These are phyloP conservation scores for Plotosus lineatus DNA, from an alignment of 2,113 vertebrate genomes.

Conservation along the genomic window DNA sequence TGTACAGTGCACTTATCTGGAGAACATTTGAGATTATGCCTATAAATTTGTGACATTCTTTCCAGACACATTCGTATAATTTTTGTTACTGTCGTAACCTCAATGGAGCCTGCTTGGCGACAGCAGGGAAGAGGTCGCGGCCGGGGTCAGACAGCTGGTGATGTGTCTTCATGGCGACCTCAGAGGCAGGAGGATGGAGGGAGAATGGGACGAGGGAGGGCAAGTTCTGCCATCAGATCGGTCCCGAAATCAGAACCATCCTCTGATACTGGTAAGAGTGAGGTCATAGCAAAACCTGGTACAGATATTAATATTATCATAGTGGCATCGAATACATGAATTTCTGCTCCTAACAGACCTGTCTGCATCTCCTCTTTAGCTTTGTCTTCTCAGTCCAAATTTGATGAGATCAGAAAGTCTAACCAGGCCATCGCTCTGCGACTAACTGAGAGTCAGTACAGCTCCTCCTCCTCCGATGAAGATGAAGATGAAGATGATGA, in stretches of 20 bases:
- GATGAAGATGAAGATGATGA: slow-evolving; percentile 74
- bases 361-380: slow-evolving; percentile 57
- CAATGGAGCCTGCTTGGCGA: slow-evolving; percentile 87
- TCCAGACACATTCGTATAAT: not conserved
- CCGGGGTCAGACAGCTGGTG: slow-evolving; percentile 61
- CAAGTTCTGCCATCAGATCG: not conserved
- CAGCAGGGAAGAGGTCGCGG: slow-evolving; percentile 81
- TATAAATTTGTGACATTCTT: not conserved
- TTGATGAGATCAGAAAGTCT: slow-evolving; percentile 90
- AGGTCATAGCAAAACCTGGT: not conserved
- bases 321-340: no score
- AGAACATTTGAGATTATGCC: not conserved
- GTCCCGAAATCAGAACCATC: slow-evolving; percentile 6
- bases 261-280: slow-evolving; percentile 4
- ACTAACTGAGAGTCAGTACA: slow-evolving; percentile 75
- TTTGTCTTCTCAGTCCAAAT: slow-evolving; percentile 78
- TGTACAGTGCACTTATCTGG: not conserved
- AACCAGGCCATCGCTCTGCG: slow-evolving; percentile 86
- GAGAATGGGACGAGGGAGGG: slow-evolving; percentile 35
- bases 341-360: not conserved
- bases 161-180: slow-evolving; percentile 39
- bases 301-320: not conserved
- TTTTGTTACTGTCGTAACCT: slow-evolving; percentile 1
- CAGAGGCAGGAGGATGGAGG: slow-evolving; percentile 27
- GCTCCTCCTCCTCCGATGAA: slow-evolving; percentile 83